Conservation (phyloP, 2,888 invertebrate species). For the Malthinus seriepunctatus region DNA sequence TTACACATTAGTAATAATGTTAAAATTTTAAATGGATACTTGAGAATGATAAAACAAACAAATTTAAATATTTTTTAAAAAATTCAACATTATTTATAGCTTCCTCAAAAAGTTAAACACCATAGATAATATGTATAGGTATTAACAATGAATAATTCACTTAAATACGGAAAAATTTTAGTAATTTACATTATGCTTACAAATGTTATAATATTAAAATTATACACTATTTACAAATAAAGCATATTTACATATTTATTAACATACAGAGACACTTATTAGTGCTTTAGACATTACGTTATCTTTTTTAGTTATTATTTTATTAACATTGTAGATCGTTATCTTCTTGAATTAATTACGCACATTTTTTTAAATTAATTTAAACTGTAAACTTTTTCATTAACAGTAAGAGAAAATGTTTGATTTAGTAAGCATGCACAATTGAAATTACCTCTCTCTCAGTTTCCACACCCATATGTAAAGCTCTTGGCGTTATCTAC, state of each 20-base stretch:
- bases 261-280: neutral
- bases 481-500: constrained; percentile 45
- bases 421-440: neutral
- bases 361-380: neutral
- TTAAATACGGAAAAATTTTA: constrained; percentile 22
- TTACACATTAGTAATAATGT: neutral
- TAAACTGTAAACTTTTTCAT: neutral
- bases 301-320: neutral
- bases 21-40: constrained; percentile 13
- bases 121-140: constrained; percentile 32
- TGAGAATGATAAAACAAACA: constrained; percentile 8
- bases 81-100: constrained; percentile 37
- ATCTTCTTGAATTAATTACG: neutral
- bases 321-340: no score
- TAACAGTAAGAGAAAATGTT: no score
- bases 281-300: no score
- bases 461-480: constrained; percentile 43
- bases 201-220: constrained; percentile 18
- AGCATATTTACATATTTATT: constrained; percentile 13
- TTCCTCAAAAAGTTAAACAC: constrained; percentile 37
- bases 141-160: constrained; percentile 39
- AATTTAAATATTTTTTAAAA: constrained; percentile 9
- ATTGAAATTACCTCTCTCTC: constrained; percentile 18
- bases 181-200: constrained; percentile 24
- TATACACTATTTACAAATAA: constrained; percentile 4